These are phyloP conservation scores for Acrobasis repandana DNA, from an alignment of 2,888 invertebrate species.

Conservation along the genomic window DNA sequence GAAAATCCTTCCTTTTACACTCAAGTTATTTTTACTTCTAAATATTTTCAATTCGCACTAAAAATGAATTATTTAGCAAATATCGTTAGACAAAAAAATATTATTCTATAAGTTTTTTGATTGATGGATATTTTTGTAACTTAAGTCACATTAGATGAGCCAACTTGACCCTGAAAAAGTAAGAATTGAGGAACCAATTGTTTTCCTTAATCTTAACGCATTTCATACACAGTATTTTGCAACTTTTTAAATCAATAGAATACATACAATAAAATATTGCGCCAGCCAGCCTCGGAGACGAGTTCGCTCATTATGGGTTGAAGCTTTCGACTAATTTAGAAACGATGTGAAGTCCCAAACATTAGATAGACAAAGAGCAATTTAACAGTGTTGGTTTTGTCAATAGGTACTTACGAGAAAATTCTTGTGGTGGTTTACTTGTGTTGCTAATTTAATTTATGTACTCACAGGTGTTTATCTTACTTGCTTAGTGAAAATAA, in stretches of 20 bases:
- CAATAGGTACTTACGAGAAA: neutral
- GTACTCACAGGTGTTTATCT: too few species aligned
- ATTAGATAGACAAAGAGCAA: conserved; percentile 6
- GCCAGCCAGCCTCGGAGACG: neutral
- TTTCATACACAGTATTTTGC: neutral
- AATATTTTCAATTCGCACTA: neutral
- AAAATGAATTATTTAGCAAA: neutral
- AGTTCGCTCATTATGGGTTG: conserved; percentile 20
- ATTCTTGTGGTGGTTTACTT: neutral
- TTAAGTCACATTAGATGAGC: conserved; percentile 4
- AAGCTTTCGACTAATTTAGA: conserved; percentile 21
- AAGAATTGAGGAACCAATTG: conserved; percentile 14
- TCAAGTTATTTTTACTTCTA: neutral
- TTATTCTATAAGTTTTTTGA: neutral
- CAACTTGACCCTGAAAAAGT: conserved; percentile 9
- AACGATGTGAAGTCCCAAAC: conserved; percentile 6
- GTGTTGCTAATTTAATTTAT: too few species aligned
- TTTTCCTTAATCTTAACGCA: conserved; percentile 11
- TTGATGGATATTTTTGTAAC: neutral
- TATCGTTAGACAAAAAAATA: too few species aligned
- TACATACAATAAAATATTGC: conserved; percentile 17
- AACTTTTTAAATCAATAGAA: conserved; percentile 16
- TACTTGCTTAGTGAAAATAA: too few species aligned
- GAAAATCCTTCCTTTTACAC: neutral
- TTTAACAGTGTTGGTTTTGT: neutral